phyloP scores from a whole-genome alignment of 2,888 invertebrate genomes.

The Diplolepis rosae region DNA sequence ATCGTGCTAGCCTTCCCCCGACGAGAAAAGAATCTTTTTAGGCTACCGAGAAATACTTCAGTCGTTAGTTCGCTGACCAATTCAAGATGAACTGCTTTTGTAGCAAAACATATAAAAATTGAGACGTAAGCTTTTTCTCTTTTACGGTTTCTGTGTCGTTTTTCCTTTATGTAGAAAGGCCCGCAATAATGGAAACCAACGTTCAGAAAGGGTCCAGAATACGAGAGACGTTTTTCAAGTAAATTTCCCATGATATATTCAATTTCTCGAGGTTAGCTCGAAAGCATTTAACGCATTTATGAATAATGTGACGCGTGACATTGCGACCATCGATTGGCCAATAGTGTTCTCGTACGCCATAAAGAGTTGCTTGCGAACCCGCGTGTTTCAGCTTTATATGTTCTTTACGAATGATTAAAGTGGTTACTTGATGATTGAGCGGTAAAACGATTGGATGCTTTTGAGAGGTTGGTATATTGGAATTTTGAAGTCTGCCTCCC shows the following conservation, averaged over 20 bases:
- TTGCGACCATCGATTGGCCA: constrained; percentile 31
- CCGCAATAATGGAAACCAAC: constrained; percentile 45
- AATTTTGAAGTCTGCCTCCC: constrained; percentile 34
- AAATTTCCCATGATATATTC: constrained; percentile 29
- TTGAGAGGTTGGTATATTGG: constrained; percentile 2
- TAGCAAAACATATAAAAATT: constrained; percentile 57
- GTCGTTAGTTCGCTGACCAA: constrained; percentile 54
- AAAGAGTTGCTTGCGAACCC: constrained; percentile 32
- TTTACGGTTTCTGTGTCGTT: constrained; percentile 35
- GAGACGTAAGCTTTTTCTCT: constrained; percentile 37
- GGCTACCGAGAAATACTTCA: constrained; percentile 56
- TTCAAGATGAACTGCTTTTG: constrained; percentile 61
- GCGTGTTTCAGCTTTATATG: constrained; percentile 32
- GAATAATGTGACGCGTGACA: not conserved
- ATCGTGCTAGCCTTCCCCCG: constrained; percentile 54
- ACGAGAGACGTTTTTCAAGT: constrained; percentile 36
- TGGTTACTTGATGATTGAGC: constrained; percentile 21
- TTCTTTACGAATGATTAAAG: constrained; percentile 11
- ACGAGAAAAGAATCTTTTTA: constrained; percentile 58
- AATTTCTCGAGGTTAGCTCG: not conserved
- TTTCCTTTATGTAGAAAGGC: constrained; percentile 51
- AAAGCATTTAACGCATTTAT: constrained; percentile 18
- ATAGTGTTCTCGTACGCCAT: constrained; percentile 3
- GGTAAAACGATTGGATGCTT: constrained; percentile 32
- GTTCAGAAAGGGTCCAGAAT: constrained; percentile 45